Evolutionary conservation across 2,888 invertebrate species (phyloP), one percentile per base, ranked within the genome.

Genomic region (Euproctis similis): DNA sequence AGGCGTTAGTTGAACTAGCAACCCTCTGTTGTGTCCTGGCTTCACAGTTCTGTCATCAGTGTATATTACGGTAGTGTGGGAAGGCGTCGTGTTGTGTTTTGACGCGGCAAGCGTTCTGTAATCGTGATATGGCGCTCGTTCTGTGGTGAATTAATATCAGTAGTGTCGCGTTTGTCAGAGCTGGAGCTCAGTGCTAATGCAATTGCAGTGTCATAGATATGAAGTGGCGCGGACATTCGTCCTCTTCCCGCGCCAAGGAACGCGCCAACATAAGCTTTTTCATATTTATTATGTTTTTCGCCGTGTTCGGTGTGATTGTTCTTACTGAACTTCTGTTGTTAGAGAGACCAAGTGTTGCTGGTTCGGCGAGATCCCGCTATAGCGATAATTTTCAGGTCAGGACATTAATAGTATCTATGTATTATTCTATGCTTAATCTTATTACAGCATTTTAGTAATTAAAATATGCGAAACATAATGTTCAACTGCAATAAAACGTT

Each of bases 241-340:
- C 61, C 58, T 60, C 72, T 65, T 77, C 70, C 72, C 87, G 86
- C 67, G 89, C 84, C 71, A 88, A 91, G 58, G 93, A 94, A 71
- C 88, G 94, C 50, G 93, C 94, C 49, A 92, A 93, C 70, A 91
- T 94, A 88, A 94, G 94, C 61, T 95, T 95, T 81, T 90, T 95
- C 77, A 92, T 95, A 69, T 94, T 95, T 42, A 89, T 95, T 51
- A 93, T 94, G 86, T 95, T 96, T 76, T 94, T 95, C 73, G 92
- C 92, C 21, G 91, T 96, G 34, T 95, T 95, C 67, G 93, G 93
- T 24, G 87, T 94, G 54, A 95, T 95, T 59, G 91, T 95, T 38
- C 87, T 95, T 47, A 94, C 95, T 39, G 95, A 95, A 80, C 91
- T 95, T 54, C 88, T 93, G 60, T 74, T 72, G 38, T 77, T 80